These are phyloP conservation scores for Nematopogon swammerdamellus DNA, from an alignment of 2,888 invertebrate genomes.

Conservation along the genomic window DNA sequence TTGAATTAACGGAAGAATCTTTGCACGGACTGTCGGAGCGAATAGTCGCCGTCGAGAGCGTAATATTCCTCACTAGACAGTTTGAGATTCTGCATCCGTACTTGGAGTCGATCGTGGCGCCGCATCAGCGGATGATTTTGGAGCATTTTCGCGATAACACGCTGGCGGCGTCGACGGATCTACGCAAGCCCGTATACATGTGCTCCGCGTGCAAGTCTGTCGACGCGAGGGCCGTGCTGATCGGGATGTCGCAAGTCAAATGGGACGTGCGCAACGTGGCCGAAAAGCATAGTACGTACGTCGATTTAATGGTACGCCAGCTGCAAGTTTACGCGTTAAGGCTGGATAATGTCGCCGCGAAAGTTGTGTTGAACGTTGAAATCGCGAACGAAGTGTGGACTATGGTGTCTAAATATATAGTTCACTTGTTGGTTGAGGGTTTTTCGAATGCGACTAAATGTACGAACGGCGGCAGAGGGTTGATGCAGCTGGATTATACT, in stretches of 20 bases:
- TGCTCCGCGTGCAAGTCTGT: constrained; percentile 78
- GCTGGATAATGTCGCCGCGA: constrained; percentile 67
- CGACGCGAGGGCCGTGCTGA: constrained; percentile 70
- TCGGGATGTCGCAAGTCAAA: constrained; percentile 88
- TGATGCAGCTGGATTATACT: constrained; percentile 98
- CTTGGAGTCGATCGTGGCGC: constrained; percentile 77
- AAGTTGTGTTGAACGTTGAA: constrained; percentile 68
- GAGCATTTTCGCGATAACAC: constrained; percentile 74
- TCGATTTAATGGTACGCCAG: constrained; percentile 72
- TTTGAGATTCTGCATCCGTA: constrained; percentile 81
- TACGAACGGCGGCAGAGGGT: constrained; percentile 90
- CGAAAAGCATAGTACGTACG: constrained; percentile 89
- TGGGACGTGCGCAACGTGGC: constrained; percentile 96
- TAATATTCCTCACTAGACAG: constrained; percentile 86
- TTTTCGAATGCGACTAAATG: constrained; percentile 91
- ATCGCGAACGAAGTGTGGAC: constrained; percentile 79
- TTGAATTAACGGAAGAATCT: constrained; percentile 55
- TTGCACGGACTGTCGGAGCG: constrained; percentile 82
- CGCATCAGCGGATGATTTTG: constrained; percentile 64
- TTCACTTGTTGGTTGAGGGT: constrained; percentile 89
- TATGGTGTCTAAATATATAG: constrained; percentile 79
- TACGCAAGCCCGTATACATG: constrained; percentile 84
- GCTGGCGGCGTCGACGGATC: constrained; percentile 65
- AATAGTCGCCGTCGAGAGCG: constrained; percentile 89
- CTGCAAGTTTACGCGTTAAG: constrained; percentile 76